Base-by-base conservation (phyloP, 2,797 vertebrate genomes). In the Esox lucius region DNA sequence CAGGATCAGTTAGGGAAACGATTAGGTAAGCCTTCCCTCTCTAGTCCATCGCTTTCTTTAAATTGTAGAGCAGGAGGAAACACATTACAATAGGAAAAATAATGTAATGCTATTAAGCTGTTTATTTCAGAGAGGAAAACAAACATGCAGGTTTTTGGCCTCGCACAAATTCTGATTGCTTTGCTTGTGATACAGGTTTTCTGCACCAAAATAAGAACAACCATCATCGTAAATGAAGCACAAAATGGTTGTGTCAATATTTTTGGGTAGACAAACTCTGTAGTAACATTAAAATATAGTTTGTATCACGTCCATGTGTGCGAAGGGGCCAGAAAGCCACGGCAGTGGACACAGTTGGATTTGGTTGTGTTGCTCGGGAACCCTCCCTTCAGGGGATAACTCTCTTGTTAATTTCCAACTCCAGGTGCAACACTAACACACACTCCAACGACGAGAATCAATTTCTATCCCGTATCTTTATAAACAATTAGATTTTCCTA, bases 401-500 rank as follows among this genome's bases (percentile, higher is more conserved):
- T 24, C 56, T 24, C 56, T 59, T n/a, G 17, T 59, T 22, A 17
- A 59, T 19, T 51, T 17, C 15, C 49, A 53, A 12, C 61, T 64
- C 61, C 24, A 64, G 61, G 61, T 24, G 17, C 3, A 53, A 19
- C 56, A 61, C 56, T 9, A 22, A 61, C 56, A 13, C 22, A 68
- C 74, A 15, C n/a, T 19, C 66, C 19, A 68, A n/a, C 35, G 3
- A 8, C 17, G 33, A n/a, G 39, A 1, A 31, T 31, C 28, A 31
- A 31, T 31, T 31, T 31, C 1, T 31, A 31, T 31, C 28, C 28
- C 28, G 28, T 31, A 31, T 31, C 3, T 31, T 59, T 65, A 26
- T 6, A 0, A 61, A 61, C 56, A 22, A 15, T 31, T 28, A 26
- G 13, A 5, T 51, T 86, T 81, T 86, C 87, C 80, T 87, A 90